Percentiles rank a stretch among this genome's conserved stretches.
Evolutionary conservation across 2,888 invertebrate genomes (phyloP).

Genomic region (Nomada ferruginata): DNA sequence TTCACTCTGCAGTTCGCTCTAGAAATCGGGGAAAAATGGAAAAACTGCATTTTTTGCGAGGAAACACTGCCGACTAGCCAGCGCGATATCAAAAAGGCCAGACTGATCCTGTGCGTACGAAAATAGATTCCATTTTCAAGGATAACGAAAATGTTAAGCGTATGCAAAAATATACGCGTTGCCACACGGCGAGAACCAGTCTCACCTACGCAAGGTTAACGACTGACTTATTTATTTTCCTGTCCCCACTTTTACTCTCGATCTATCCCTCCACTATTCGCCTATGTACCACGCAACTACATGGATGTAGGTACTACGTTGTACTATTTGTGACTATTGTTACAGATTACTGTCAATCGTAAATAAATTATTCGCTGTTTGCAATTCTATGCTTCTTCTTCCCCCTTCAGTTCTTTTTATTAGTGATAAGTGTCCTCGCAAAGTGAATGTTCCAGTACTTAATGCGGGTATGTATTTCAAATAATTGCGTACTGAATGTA

Average conservation of each 20-base stretch:
- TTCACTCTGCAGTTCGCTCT: too few relatives aligned
- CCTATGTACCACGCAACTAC: slow-evolving; percentile 9
- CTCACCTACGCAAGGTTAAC: slow-evolving; percentile 67
- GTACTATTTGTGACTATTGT: slow-evolving; percentile 34
- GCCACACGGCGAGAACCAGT: slow-evolving; percentile 58
- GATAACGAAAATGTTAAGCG: slow-evolving; percentile 60
- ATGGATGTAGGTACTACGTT: neutral
- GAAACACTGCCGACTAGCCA: slow-evolving; percentile 16
- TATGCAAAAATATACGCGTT: slow-evolving; percentile 63
- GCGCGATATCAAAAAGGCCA: slow-evolving; percentile 9
- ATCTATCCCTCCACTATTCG: neutral
- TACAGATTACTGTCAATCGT: neutral
- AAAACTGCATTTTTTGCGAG: neutral
- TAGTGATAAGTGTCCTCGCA: too few relatives aligned
- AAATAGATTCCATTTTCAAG: slow-evolving; percentile 59
- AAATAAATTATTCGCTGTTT: slow-evolving; percentile 39
- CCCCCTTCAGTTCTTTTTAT: neutral
- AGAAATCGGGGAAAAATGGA: neutral
- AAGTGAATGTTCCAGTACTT: too few relatives aligned
- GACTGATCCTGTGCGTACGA: slow-evolving; percentile 23
- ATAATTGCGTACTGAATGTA: too few relatives aligned
- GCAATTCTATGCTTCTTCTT: too few relatives aligned
- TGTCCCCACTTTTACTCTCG: slow-evolving; percentile 2
- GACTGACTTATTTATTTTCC: slow-evolving; percentile 61
- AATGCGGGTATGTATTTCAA: too few relatives aligned